Base-by-base conservation (phyloP, 2,797 vertebrate genomes). In the Hybognathus amarus region DNA sequence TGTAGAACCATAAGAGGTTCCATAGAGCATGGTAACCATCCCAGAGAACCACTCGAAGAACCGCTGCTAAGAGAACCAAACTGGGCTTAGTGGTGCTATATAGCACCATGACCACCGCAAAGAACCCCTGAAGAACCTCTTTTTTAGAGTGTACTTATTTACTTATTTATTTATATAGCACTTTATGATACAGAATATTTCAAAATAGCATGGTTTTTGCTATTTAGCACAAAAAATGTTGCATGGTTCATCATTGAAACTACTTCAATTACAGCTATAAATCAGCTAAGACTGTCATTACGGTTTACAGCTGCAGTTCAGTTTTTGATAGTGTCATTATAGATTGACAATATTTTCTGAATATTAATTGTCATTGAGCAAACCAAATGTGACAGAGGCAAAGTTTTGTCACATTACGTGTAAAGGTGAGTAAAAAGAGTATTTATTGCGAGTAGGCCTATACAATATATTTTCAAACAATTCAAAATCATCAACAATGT, bases 401-500 rank as follows among this genome's bases (percentile, higher is more conserved):
- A 61, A 4, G n/a, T 13, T 61, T 11, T 6, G 11, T 61, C n/a
- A 61, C 56, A 12, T 61, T n/a, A 27, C n/a, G 1, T 24, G 11
- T 61, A 61, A 61, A 61, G n/a, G n/a, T 13, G n/a, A 13, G 1
- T 61, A 61, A 27, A 61, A 15, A 61, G 59, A 30, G 4, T 30
- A 27, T 59, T 24, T 13, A n/a, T n/a, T 5, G n/a, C 22, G 42
- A 79, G 3, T 17, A 63, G 36, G 40, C 9, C 8, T 40, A 40
- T 24, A 13, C 30, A 50, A 17, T 27, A 50, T n/a, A 1, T 66
- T 50, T 66, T 50, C 30, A 56, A 40, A 33, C 6, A 15, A 27
- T 38, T 11, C 15, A 50, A 68, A 63, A 38, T 33, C 30, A 10
- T 36, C 13, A 80, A 12, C 1, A 71, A 78, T 91, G 90, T 87